A percentile compares a stretch with the other conserved stretches of the same genome.
Conservation (phyloP, 2,113 vertebrate species). For the Chitala chitala region DNA sequence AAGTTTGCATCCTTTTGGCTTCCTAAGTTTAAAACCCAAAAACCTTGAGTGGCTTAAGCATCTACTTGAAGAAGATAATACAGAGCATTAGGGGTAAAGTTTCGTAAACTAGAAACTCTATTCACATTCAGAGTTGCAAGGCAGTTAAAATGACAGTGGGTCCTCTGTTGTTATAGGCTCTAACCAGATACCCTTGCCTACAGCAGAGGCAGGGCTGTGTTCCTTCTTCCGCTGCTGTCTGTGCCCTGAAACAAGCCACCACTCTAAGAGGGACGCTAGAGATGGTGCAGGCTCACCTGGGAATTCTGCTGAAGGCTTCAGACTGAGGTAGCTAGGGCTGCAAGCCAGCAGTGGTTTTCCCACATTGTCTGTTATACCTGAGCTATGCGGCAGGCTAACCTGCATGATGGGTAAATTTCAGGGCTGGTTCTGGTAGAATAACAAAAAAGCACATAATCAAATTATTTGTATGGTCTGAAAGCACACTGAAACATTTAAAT, state of each 20-base stretch:
- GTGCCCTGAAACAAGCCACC: neutral
- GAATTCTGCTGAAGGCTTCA: neutral
- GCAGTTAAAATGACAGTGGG: too few relatives aligned
- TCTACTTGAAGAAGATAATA: neutral
- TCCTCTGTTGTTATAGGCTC: too few relatives aligned
- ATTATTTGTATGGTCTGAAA: too few relatives aligned
- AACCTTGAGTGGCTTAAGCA: neutral
- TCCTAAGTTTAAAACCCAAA: neutral
- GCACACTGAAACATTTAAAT: too few relatives aligned
- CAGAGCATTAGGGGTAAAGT: too few relatives aligned
- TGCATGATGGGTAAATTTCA: constrained; percentile 18
- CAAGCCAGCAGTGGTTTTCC: constrained; percentile 17
- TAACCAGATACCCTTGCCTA: neutral
- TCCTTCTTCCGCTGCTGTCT: constrained; percentile 24
- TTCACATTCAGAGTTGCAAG: neutral
- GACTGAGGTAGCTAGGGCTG: neutral
- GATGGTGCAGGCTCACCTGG: constrained; percentile 4
- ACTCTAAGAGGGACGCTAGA: neutral
- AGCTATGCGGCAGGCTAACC: neutral
- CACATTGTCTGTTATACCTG: neutral
- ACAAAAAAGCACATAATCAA: too few relatives aligned
- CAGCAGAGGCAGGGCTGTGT: neutral
- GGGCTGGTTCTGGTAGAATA: too few relatives aligned
- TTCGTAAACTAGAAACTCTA: too few relatives aligned
- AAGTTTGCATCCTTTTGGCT: neutral